These are phyloP conservation scores for Mellivora capensis DNA, from an alignment of 2,113 vertebrate genomes.

Conservation along the genomic window DNA sequence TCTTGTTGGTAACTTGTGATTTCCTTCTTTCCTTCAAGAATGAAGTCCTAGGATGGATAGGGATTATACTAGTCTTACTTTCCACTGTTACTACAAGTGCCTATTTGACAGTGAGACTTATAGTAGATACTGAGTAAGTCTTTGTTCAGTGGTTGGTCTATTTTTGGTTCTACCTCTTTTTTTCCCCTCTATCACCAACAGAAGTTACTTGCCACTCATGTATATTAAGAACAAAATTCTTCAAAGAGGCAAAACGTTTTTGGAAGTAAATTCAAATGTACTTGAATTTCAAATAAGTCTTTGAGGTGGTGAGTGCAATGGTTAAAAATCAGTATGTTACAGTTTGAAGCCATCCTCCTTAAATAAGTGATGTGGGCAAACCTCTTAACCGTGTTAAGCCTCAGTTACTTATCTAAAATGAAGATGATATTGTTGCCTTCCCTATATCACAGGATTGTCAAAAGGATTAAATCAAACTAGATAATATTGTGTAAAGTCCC, in stretches of 20 bases:
- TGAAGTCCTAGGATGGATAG: background rate
- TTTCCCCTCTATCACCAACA: background rate
- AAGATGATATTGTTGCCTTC: background rate
- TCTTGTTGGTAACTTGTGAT: background rate
- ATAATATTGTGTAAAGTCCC: background rate
- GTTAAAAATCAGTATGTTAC: background rate
- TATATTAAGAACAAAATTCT: background rate
- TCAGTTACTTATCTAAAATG: background rate
- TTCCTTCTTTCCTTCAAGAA: background rate
- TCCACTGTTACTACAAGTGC: background rate
- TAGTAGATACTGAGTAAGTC: background rate
- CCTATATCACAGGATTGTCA: background rate
- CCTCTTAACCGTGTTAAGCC: background rate
- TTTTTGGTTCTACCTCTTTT: background rate
- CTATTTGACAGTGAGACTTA: background rate
- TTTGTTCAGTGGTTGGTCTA: background rate
- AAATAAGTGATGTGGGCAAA: background rate
- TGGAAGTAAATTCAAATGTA: background rate
- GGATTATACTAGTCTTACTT: background rate
- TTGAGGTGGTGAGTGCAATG: background rate
- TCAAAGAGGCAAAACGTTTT: background rate
- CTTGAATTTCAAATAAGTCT: conserved; percentile 33
- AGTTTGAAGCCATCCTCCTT: background rate
- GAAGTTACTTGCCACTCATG: background rate
- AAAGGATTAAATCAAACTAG: background rate